Percentiles rank a stretch among this genome's conserved stretches.
phyloP scores from a whole-genome alignment of 2,797 vertebrate species.

The Siniperca undulata region DNA sequence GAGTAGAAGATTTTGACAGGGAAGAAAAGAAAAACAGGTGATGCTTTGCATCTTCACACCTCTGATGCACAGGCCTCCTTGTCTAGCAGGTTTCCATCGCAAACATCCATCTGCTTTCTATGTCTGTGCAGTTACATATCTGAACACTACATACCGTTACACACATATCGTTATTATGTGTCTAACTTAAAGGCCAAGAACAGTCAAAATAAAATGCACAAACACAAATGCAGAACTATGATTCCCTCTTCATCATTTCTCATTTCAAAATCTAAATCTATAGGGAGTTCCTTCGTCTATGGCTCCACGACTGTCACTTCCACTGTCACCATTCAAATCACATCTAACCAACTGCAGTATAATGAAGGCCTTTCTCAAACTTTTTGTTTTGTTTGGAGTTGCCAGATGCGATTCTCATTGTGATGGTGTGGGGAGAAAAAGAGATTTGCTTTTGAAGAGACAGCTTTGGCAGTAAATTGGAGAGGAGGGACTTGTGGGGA shows the following conservation, averaged over 20 bases:
- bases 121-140: not conserved
- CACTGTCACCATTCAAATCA: conserved; percentile 48
- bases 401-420: conserved; percentile 66
- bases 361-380: conserved; percentile 65
- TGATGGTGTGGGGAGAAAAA: conserved; percentile 54
- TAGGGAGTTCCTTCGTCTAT: conserved; percentile 8
- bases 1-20: not conserved
- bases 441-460: conserved; percentile 71
- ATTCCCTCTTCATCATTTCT: not conserved
- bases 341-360: conserved; percentile 37
- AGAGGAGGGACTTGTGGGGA: conserved; percentile 64
- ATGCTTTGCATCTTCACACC: not conserved
- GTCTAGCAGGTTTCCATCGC: not conserved
- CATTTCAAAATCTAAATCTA: conserved; percentile 13
- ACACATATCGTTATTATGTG: not conserved
- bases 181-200: not conserved
- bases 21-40: not conserved
- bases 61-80: not conserved
- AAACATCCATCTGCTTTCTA: conserved; percentile 20
- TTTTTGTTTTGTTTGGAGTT: conserved; percentile 67
- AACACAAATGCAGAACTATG: not conserved
- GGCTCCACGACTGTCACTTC: conserved; percentile 39
- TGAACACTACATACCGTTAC: not conserved
- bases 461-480: conserved; percentile 73
- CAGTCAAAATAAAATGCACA: not conserved